Evolutionary conservation across 2,888 invertebrate species (phyloP).

Genomic region (Lasioglossum zephyrum): DNA sequence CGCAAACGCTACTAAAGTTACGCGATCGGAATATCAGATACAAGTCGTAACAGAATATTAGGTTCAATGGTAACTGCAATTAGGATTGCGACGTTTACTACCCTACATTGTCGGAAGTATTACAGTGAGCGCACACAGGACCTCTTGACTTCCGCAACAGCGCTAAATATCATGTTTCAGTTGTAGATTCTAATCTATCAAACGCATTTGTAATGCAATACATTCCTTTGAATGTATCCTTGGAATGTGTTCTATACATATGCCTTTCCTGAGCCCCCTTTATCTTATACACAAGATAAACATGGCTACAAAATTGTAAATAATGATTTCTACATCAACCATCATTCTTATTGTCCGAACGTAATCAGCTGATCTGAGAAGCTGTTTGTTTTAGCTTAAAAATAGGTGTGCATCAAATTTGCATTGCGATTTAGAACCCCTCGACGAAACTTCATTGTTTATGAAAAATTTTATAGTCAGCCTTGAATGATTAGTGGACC

Average conservation of each 20-base stretch:
- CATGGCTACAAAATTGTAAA: background rate
- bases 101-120: background rate
- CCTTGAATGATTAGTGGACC: background rate
- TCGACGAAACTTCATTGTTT: background rate
- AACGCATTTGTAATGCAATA: background rate
- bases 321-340: background rate
- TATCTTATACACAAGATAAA: background rate
- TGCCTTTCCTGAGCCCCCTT: too few species aligned
- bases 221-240: background rate
- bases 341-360: background rate
- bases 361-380: background rate
- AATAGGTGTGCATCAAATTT: background rate
- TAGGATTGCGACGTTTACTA: background rate
- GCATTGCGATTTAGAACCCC: background rate
- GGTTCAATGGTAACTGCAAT: background rate
- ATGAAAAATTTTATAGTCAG: background rate
- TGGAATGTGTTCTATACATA: background rate
- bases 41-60: conserved; percentile 1
- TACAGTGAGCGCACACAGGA: background rate
- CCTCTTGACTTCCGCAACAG: background rate
- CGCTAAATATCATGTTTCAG: background rate
- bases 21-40: background rate
- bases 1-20: background rate
- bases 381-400: background rate
- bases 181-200: conserved; percentile 5